Evolutionary conservation across 2,113 vertebrate species (phyloP).

Genomic region (Xenopus borealis): DNA sequence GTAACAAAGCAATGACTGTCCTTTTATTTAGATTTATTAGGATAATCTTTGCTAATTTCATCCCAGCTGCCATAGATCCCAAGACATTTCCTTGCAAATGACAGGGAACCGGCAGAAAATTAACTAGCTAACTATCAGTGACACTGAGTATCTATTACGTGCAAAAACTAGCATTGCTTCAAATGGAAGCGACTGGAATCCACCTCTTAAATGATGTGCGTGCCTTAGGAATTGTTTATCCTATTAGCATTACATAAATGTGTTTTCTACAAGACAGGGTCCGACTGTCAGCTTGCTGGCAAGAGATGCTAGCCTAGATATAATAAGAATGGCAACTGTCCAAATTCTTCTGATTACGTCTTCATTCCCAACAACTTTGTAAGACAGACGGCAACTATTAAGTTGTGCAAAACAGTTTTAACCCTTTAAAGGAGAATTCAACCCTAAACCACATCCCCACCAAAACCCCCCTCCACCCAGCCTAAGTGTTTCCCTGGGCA

Average conservation of each 20-base stretch:
- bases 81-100: slow-evolving; percentile 30
- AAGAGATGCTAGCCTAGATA: neutral
- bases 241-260: slow-evolving; percentile 28
- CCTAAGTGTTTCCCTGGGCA: too few relatives aligned
- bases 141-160: slow-evolving; percentile 35
- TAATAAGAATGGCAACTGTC: too few relatives aligned
- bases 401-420: too few relatives aligned
- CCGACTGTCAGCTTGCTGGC: slow-evolving; percentile 10
- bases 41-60: slow-evolving; percentile 32
- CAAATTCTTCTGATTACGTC: too few relatives aligned
- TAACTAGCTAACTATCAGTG: slow-evolving; percentile 39
- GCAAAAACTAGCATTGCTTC: slow-evolving; percentile 17
- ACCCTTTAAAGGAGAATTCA: too few relatives aligned
- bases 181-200: slow-evolving; percentile 29
- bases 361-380: too few relatives aligned
- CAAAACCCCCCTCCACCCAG: too few relatives aligned
- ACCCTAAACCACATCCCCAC: too few relatives aligned
- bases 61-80: slow-evolving; percentile 12
- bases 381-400: too few relatives aligned
- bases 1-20: slow-evolving; percentile 15
- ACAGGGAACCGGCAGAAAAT: slow-evolving; percentile 32
- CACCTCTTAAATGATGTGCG: slow-evolving; percentile 14
- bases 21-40: slow-evolving; percentile 30
- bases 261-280: slow-evolving; percentile 14
- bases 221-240: slow-evolving; percentile 24